These are phyloP conservation scores for Emydocephalus ijimae DNA, from an alignment of 2,113 vertebrate species.

Conservation along the genomic window DNA sequence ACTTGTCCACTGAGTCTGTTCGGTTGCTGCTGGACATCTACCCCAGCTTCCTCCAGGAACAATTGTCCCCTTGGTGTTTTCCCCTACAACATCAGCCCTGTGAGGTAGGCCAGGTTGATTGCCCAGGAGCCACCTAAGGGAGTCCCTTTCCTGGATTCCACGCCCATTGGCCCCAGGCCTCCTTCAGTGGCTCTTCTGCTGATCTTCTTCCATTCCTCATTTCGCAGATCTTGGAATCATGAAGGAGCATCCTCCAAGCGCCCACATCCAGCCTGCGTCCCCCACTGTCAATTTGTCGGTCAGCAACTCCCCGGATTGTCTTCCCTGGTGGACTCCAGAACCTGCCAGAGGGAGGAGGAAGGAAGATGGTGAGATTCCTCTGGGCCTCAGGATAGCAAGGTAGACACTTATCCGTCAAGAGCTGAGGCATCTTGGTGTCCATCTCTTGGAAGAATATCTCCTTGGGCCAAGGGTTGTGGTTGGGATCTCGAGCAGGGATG, in stretches of 20 bases:
- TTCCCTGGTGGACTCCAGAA: background rate
- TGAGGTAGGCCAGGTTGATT: background rate
- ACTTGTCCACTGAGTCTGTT: too few relatives aligned
- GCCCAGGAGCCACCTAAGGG: background rate
- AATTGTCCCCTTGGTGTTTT: too few relatives aligned
- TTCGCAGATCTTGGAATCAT: background rate
- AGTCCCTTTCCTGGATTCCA: background rate
- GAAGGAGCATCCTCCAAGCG: background rate
- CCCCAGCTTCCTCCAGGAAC: background rate
- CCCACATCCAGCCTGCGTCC: background rate
- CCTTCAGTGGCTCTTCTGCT: background rate
- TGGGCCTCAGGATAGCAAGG: background rate
- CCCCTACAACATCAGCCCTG: background rate
- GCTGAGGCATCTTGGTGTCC: too few relatives aligned
- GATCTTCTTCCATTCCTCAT: background rate
- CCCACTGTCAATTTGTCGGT: background rate
- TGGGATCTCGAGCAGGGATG: background rate
- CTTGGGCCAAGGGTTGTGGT: background rate
- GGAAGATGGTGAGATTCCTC: background rate
- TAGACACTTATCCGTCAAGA: background rate
- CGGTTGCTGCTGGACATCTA: background rate
- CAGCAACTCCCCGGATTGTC: background rate
- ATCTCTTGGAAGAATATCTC: too few relatives aligned
- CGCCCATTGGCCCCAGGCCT: background rate
- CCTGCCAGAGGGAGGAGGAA: background rate